Conservation (phyloP, 2,113 vertebrate genomes). For the Hyperoodon ampullatus region DNA sequence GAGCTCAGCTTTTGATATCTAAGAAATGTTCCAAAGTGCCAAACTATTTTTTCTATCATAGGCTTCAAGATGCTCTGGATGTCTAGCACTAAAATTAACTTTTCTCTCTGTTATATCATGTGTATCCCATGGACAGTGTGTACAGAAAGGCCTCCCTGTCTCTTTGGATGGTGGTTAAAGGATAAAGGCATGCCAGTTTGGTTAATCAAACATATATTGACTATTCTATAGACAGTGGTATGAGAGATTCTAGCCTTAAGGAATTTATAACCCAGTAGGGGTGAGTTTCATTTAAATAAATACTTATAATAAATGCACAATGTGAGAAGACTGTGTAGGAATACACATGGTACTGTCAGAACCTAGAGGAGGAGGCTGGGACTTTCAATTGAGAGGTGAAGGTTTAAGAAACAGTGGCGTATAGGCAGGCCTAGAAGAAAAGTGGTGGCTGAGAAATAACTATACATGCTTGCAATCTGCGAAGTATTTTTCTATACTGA, state of each 20-base stretch:
- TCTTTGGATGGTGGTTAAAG: background rate
- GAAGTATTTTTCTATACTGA: background rate
- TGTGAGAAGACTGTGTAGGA: background rate
- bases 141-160: background rate
- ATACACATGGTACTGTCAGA: background rate
- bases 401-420: background rate
- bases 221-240: background rate
- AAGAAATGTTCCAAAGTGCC: background rate
- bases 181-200: background rate
- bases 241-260: background rate
- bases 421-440: background rate
- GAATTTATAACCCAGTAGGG: background rate
- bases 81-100: background rate
- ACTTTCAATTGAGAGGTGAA: background rate
- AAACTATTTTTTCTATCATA: background rate
- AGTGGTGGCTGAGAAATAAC: background rate
- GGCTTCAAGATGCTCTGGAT: background rate
- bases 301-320: background rate
- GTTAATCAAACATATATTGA: background rate
- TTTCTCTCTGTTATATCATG: background rate
- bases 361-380: background rate
- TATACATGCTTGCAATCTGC: background rate
- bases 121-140: background rate
- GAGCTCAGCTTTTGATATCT: background rate
- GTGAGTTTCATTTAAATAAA: constrained; percentile 5